Conservation (phyloP, 2,888 invertebrate species). For the Ariolimax columbianus region DNA sequence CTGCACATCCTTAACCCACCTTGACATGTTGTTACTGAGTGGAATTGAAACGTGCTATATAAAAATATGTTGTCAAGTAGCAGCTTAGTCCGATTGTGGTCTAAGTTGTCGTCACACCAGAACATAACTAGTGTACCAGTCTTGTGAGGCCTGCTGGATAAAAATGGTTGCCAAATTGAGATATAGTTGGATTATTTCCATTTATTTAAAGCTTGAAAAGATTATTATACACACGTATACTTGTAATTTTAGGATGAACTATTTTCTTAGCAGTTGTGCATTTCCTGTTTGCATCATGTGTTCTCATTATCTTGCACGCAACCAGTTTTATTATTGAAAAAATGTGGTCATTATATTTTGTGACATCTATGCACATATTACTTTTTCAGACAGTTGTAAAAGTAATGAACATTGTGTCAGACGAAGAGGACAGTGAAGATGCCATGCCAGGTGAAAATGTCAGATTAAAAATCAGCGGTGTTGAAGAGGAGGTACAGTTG, state of each 20-base stretch:
- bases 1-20: constrained; percentile 30
- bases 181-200: no score
- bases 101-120: constrained; percentile 33
- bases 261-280: no score
- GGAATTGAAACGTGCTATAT: constrained; percentile 41
- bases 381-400: constrained; percentile 85
- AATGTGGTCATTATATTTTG: neutral
- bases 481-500: constrained; percentile 89
- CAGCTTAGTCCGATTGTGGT: neutral
- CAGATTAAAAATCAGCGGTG: constrained; percentile 98
- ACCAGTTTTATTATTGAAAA: no score
- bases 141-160: no score
- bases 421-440: constrained; percentile 95
- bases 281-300: no score
- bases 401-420: constrained; percentile 97
- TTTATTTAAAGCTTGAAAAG: no score
- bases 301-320: no score
- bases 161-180: no score
- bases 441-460: constrained; percentile 98
- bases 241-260: no score
- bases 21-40: constrained; percentile 1
- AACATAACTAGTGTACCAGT: no score
- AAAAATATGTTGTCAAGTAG: constrained; percentile 41
- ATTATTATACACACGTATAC: no score
- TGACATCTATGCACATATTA: neutral